These are phyloP conservation scores for Forficula auricularia DNA, from an alignment of 1,140 invertebrate genomes.

Conservation along the genomic window DNA sequence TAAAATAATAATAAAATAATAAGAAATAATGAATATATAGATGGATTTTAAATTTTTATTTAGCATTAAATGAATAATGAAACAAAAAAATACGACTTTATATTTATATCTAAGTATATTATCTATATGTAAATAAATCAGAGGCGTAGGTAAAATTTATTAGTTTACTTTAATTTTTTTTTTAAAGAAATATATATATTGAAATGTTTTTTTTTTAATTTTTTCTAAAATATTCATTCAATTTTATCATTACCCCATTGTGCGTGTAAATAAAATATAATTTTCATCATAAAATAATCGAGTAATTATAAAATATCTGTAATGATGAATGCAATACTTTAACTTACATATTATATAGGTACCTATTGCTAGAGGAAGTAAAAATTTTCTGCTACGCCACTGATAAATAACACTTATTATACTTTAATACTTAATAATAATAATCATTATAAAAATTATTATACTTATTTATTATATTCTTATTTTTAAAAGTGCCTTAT, in stretches of 20 bases:
- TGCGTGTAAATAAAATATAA: too few species aligned
- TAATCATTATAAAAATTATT: neutral
- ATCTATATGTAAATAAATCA: neutral
- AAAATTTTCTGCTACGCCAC: neutral
- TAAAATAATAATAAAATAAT: too few species aligned
- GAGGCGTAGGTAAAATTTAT: neutral
- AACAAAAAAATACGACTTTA: neutral
- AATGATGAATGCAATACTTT: too few species aligned
- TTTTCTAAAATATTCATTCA: too few species aligned
- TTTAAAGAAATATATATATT: neutral
- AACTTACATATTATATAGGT: too few species aligned
- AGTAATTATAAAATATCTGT: too few species aligned
- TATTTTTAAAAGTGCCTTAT: too few species aligned
- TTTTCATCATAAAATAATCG: too few species aligned
- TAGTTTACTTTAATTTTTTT: neutral
- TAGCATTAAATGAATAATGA: constrained; percentile 4
- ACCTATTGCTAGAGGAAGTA: too few species aligned
- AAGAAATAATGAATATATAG: constrained; percentile 9
- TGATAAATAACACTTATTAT: too few species aligned
- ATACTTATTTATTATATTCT: neutral
- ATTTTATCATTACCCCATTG: too few species aligned
- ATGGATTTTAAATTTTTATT: constrained; percentile 1
- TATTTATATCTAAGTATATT: constrained; percentile 5
- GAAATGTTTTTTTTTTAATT: neutral
- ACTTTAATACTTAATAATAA: too few species aligned